Percentiles rank a stretch among this genome's conserved stretches.
These are phyloP conservation scores for Julus scandinavius DNA, from an alignment of 2,888 invertebrate species.

Conservation along the genomic window DNA sequence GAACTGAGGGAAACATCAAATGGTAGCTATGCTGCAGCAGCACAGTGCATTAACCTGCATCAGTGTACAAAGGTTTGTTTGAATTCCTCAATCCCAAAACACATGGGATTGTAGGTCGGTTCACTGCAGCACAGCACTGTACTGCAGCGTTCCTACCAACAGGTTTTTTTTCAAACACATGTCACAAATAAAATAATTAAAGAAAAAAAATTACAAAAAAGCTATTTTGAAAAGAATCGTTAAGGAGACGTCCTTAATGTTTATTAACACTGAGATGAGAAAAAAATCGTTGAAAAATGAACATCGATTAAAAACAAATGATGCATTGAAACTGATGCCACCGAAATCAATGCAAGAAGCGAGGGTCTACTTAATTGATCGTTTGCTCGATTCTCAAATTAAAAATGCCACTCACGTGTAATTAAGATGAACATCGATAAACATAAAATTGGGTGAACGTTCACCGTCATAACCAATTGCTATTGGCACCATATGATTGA, in stretches of 20 bases:
- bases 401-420: background rate
- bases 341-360: background rate
- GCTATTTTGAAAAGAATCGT: constrained; percentile 7
- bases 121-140: too few species aligned
- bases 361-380: background rate
- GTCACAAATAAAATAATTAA: constrained; percentile 9
- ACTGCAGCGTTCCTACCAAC: too few species aligned
- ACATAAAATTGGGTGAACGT: background rate
- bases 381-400: background rate
- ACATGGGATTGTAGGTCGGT: too few species aligned
- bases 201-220: background rate
- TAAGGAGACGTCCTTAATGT: constrained; percentile 24
- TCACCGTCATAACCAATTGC: background rate
- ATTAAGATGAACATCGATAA: background rate
- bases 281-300: constrained; percentile 37
- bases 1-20: too few species aligned
- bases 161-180: background rate
- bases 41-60: too few species aligned
- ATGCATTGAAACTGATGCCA: constrained; percentile 19
- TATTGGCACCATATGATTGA: background rate
- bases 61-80: too few species aligned
- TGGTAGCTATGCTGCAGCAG: too few species aligned
- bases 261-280: constrained; percentile 37
- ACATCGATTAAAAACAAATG: constrained; percentile 3
- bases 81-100: too few species aligned